A percentile compares a stretch with the other conserved stretches of the same genome.
Evolutionary conservation across 2,797 vertebrate genomes (phyloP).

Genomic region (Hypotaenidia okinawae): DNA sequence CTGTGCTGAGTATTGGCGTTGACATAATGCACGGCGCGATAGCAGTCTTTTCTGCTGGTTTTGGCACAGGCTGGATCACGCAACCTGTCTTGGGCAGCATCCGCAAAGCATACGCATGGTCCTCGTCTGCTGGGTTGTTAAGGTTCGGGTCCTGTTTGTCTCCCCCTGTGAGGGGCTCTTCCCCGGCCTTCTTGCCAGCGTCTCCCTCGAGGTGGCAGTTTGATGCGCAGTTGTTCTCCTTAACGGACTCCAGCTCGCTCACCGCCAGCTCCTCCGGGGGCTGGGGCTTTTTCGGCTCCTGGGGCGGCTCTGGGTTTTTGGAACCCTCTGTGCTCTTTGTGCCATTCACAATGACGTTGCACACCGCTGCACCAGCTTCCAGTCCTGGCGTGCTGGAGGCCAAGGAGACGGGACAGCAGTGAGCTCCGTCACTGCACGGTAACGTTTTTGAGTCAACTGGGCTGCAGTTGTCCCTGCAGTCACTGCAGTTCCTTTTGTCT

Average conservation of each 20-base stretch:
- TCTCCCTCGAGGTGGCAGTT: slow-evolving; percentile 87
- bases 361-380: slow-evolving; percentile 84
- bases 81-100: slow-evolving; percentile 94
- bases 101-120: slow-evolving; percentile 93
- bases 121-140: slow-evolving; percentile 91
- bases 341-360: slow-evolving; percentile 97
- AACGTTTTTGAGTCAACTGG: slow-evolving; percentile 75
- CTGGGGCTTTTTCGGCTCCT: slow-evolving; percentile 77
- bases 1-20: slow-evolving; percentile 87
- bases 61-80: slow-evolving; percentile 99
- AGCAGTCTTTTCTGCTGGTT: slow-evolving; percentile 92
- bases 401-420: slow-evolving; percentile 76
- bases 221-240: slow-evolving; percentile 95
- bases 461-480: slow-evolving; percentile 84
- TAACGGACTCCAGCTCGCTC: slow-evolving; percentile 91
- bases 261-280: slow-evolving; percentile 78
- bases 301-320: slow-evolving; percentile 78
- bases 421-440: slow-evolving; percentile 79
- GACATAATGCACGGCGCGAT: slow-evolving; percentile 92
- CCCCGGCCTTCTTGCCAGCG: slow-evolving; percentile 82
- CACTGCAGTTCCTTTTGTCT: slow-evolving; percentile 82
- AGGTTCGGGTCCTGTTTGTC: slow-evolving; percentile 91
- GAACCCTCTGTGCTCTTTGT: slow-evolving; percentile 79
- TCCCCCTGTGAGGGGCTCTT: slow-evolving; percentile 82
- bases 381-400: slow-evolving; percentile 74